Conservation (phyloP, 2,888 invertebrate species). For the Magallana nippona region DNA sequence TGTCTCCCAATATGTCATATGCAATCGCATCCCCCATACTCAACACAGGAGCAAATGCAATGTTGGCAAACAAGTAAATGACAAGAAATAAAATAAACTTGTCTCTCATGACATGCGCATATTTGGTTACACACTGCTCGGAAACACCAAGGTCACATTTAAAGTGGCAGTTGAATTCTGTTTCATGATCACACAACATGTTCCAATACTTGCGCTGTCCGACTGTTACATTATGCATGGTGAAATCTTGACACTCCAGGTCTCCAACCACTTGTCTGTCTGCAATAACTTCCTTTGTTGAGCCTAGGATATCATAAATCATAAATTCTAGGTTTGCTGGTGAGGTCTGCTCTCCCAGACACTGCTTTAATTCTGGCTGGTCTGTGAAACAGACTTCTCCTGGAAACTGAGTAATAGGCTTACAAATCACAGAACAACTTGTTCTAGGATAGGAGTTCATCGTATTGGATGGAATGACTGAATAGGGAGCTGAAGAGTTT, state of each 20-base stretch:
- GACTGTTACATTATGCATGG: conserved; percentile 63
- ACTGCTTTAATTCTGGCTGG: conserved; percentile 50
- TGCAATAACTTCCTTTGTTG: conserved; percentile 42
- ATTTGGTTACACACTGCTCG: conserved; percentile 45
- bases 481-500: neutral
- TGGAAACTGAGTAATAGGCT: neutral
- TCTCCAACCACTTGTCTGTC: conserved; percentile 40
- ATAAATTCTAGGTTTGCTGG: conserved; percentile 35
- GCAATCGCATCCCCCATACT: conserved; percentile 94
- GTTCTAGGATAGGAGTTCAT: neutral
- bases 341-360: conserved; percentile 48
- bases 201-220: conserved; percentile 60
- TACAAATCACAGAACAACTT: conserved; percentile 37
- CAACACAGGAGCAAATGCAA: conserved; percentile 91
- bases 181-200: conserved; percentile 65
- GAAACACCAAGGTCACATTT: conserved; percentile 52
- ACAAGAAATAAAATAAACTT: conserved; percentile 90
- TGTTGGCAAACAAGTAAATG: conserved; percentile 89
- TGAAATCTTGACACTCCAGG: conserved; percentile 62
- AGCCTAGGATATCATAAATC: conserved; percentile 41
- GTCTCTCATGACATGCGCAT: conserved; percentile 42
- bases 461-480: neutral
- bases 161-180: conserved; percentile 62
- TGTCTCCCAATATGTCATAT: conserved; percentile 90
- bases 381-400: conserved; percentile 53